Evolutionary conservation across 2,113 vertebrate species (phyloP).

Genomic region (Acrocephalus arundinaceus): DNA sequence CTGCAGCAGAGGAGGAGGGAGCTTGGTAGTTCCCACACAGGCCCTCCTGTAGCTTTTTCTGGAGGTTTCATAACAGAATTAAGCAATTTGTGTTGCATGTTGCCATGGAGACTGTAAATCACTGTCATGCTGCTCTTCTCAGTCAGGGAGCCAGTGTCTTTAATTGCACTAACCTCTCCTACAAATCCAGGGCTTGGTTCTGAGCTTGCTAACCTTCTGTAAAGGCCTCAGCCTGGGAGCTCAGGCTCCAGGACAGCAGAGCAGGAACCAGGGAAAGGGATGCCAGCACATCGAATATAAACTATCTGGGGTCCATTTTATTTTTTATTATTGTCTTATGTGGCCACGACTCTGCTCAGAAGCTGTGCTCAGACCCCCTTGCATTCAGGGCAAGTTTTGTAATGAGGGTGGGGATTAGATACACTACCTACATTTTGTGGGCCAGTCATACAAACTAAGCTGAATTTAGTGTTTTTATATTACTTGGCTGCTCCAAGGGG

Average conservation of each 20-base stretch:
- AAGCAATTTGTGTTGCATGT: slow-evolving; percentile 63
- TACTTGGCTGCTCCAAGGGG: not conserved
- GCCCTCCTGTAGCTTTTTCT: slow-evolving; percentile 23
- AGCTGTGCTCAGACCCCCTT: not conserved
- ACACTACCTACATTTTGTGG: not conserved
- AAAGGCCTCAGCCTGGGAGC: not conserved
- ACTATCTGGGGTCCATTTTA: not conserved
- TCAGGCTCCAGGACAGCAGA: not conserved
- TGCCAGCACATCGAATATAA: rapidly evolving
- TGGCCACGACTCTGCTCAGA: not conserved
- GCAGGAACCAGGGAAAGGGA: not conserved
- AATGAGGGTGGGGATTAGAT: not conserved
- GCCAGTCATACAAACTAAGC: not conserved
- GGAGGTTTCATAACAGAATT: slow-evolving; percentile 64
- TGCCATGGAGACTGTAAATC: slow-evolving; percentile 65
- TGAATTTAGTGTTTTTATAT: not conserved
- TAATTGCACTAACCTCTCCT: not conserved
- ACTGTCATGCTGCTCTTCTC: slow-evolving; percentile 49
- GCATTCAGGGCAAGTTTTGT: not conserved
- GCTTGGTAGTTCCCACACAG: not conserved
- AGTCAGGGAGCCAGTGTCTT: not conserved
- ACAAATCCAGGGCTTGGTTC: not conserved
- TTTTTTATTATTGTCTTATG: not conserved
- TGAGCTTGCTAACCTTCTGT: not conserved
- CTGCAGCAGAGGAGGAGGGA: not conserved